A percentile compares a stretch with the other conserved stretches of the same genome.
Evolutionary conservation across 1,140 invertebrate genomes (phyloP).

Genomic region (Drosophila rufa): DNA sequence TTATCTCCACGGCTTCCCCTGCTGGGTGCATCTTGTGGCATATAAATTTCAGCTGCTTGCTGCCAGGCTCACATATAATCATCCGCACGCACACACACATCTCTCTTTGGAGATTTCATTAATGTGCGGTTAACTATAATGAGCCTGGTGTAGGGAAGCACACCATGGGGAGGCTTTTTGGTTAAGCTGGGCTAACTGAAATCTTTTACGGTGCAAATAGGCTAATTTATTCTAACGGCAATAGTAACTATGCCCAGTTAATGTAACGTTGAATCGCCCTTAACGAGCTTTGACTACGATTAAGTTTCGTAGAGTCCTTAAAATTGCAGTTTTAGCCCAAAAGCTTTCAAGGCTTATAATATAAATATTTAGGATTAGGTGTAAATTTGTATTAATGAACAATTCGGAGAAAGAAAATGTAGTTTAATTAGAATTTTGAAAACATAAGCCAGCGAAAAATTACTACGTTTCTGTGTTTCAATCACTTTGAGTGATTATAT

Average conservation of each 20-base stretch:
- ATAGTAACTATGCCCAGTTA: conserved; percentile 22
- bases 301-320: not conserved
- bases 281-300: not conserved
- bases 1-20: conserved; percentile 13
- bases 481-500: too few relatives aligned
- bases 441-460: too few relatives aligned
- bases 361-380: too few relatives aligned
- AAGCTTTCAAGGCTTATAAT: too few relatives aligned
- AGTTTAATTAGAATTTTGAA: too few relatives aligned
- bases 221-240: conserved; percentile 29
- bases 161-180: conserved; percentile 30
- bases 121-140: conserved; percentile 81
- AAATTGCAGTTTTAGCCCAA: not conserved
- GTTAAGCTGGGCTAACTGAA: conserved; percentile 32
- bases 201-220: conserved; percentile 32
- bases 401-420: too few relatives aligned
- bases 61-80: conserved; percentile 19
- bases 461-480: too few relatives aligned
- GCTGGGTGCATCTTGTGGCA: conserved; percentile 57
- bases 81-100: conserved; percentile 29
- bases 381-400: not conserved
- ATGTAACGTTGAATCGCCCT: not conserved
- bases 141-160: conserved; percentile 38
- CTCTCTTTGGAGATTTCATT: conserved; percentile 68
- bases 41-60: conserved; percentile 70